Conservation (phyloP, 2,797 vertebrate genomes). For the Borostomias antarcticus region DNA sequence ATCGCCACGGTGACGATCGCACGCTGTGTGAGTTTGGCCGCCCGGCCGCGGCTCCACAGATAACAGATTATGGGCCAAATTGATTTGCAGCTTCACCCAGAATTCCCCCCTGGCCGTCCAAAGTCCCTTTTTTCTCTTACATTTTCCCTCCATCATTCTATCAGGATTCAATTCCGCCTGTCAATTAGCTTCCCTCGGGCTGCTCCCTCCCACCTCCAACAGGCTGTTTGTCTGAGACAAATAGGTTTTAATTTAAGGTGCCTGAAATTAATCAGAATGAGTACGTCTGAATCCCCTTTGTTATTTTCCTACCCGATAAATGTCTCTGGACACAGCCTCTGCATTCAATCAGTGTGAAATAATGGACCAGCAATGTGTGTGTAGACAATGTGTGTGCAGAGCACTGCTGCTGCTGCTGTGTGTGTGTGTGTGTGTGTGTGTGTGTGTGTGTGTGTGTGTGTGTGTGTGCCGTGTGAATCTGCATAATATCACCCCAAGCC, state of each 20-base stretch:
- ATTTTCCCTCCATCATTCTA: constrained; percentile 58
- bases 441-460: background rate
- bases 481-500: background rate
- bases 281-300: constrained; percentile 19
- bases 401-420: too few species aligned
- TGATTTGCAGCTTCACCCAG: constrained; percentile 65
- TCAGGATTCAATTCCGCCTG: constrained; percentile 58
- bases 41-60: constrained; percentile 39
- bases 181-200: constrained; percentile 47
- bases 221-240: constrained; percentile 37
- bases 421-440: background rate
- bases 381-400: constrained; percentile 7
- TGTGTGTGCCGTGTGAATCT: background rate
- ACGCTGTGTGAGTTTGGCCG: constrained; percentile 58
- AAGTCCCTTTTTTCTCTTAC: constrained; percentile 42
- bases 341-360: background rate
- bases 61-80: constrained; percentile 67
- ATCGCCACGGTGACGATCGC: constrained; percentile 69
- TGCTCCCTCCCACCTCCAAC: constrained; percentile 41
- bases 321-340: background rate
- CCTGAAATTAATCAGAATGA: constrained; percentile 31
- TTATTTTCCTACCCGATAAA: constrained; percentile 8
- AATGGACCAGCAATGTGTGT: background rate
- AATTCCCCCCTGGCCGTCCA: constrained; percentile 49
- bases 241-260: constrained; percentile 38